These are phyloP conservation scores for Penaeus chinensis DNA, from an alignment of 1,140 invertebrate genomes.

Conservation along the genomic window DNA sequence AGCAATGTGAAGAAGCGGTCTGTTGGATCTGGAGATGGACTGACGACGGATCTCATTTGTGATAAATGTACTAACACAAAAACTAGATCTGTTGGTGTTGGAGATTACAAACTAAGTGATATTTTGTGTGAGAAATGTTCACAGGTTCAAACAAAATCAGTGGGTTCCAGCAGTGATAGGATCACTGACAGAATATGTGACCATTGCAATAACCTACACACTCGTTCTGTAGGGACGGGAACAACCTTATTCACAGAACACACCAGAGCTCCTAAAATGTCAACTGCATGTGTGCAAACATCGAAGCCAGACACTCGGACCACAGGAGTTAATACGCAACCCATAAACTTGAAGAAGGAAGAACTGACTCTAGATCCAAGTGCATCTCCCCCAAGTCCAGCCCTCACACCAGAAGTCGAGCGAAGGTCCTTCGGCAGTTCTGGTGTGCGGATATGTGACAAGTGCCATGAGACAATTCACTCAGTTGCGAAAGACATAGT, in stretches of 20 bases:
- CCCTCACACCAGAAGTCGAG: slow-evolving; percentile 67
- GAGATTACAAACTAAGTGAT: slow-evolving; percentile 60
- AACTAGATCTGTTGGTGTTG: slow-evolving; percentile 59
- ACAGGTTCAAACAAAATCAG: slow-evolving; percentile 22
- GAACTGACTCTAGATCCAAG: slow-evolving; percentile 65
- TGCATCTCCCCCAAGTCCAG: slow-evolving; percentile 69
- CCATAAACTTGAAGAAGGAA: slow-evolving; percentile 67
- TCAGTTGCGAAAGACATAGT: slow-evolving; percentile 71
- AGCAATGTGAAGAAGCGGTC: slow-evolving; percentile 67
- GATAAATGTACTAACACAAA: slow-evolving; percentile 42
- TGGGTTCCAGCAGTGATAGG: slow-evolving; percentile 50
- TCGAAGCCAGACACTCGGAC: slow-evolving; percentile 7
- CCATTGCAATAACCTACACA: slow-evolving; percentile 48
- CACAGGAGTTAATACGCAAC: slow-evolving; percentile 48
- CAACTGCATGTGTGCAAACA: slow-evolving; percentile 4
- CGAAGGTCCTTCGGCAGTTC: slow-evolving; percentile 62
- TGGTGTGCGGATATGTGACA: slow-evolving; percentile 75
- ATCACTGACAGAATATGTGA: slow-evolving; percentile 60
- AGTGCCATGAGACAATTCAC: slow-evolving; percentile 75
- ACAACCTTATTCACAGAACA: too few relatives aligned
- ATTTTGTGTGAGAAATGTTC: slow-evolving; percentile 60
- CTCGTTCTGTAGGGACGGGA: too few relatives aligned
- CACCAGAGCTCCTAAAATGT: neutral
- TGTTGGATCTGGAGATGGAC: slow-evolving; percentile 68
- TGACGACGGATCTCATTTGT: slow-evolving; percentile 51